Conservation (phyloP, 2,113 vertebrate species). For the Leucosticte australis region DNA sequence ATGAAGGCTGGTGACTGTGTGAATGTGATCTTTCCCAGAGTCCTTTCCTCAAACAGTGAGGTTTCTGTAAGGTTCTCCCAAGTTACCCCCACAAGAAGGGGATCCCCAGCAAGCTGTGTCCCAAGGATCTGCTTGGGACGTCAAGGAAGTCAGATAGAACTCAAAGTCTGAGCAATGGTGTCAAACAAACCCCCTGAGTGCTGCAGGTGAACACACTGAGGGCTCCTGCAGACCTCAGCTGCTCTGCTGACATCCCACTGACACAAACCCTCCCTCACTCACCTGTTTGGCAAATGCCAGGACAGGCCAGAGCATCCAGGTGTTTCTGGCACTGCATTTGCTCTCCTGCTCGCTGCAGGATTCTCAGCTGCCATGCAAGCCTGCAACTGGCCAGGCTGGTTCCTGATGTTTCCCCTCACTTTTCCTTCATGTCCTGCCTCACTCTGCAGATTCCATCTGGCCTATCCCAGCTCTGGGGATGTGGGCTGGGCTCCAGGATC, state of each 20-base stretch:
- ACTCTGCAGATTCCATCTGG: neutral
- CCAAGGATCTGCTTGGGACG: neutral
- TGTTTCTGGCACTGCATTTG: neutral
- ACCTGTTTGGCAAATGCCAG: neutral
- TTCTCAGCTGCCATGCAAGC: fast-evolving
- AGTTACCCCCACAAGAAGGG: neutral
- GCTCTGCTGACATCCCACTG: neutral
- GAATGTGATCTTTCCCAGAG: neutral
- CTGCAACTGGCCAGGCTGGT: neutral
- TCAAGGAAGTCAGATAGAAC: neutral
- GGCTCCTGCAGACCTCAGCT: neutral
- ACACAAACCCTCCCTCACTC: neutral
- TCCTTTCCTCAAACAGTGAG: neutral
- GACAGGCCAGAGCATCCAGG: fast-evolving
- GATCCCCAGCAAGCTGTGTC: neutral
- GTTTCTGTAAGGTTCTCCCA: neutral
- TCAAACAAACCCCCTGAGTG: neutral
- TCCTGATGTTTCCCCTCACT: neutral
- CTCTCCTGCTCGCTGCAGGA: neutral
- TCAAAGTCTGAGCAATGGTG: neutral
- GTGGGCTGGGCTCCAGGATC: neutral
- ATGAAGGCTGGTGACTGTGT: neutral
- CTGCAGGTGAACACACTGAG: neutral
- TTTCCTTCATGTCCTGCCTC: neutral
- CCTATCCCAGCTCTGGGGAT: neutral